Base-by-base conservation (phyloP, 2,888 invertebrate species). In the Drosophila austrosaltans region DNA sequence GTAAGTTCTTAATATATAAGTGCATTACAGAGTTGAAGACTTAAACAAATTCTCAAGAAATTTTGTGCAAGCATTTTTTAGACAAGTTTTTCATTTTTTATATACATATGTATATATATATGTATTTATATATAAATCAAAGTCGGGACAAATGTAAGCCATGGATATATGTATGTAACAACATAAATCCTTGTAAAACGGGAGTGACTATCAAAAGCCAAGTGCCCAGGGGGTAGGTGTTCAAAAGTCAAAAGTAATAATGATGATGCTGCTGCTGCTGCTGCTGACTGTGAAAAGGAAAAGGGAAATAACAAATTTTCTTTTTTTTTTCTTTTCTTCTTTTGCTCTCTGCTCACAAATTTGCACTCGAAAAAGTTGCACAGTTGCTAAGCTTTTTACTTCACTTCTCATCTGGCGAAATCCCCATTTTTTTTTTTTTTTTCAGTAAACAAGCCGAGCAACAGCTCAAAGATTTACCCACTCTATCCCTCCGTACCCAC, bases 311-410 rank as follows among this genome's bases (percentile, higher is more conserved):
- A 75, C 10, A 48, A 48, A 25, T 48, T 48, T 48, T 48, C 25
- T 22, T 48, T 25, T 48, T 25, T 22, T 2, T 5, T 42, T 42
- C 30, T 5, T 25, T 48, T 48, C 12, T 48, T 25, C 22, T 48
- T 48, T 22, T 48, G 48, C 25, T 8, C 36, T 36, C 36, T 53
- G 60, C 69, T 62, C 65, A 67, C 81, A 85, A 85, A 85, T 81
- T 82, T 85, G 69, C 81, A 73, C 78, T 77, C 69, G 53, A 65
- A 81, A 82, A 78, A 81, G 69, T 79, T 81, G 68, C 66, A 69
- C 66, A 77, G 72, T 69, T 78, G 72, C 63, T 70, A 63, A 63
- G 71, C 66, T 63, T 69, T 69, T 69, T 48, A 48, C 48, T 48
- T 39, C 53, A 16, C 70, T 69, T 28, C 30, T 57, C 28, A 70